phyloP scores from a whole-genome alignment of 2,888 invertebrate species.

The Erebia palarica region DNA sequence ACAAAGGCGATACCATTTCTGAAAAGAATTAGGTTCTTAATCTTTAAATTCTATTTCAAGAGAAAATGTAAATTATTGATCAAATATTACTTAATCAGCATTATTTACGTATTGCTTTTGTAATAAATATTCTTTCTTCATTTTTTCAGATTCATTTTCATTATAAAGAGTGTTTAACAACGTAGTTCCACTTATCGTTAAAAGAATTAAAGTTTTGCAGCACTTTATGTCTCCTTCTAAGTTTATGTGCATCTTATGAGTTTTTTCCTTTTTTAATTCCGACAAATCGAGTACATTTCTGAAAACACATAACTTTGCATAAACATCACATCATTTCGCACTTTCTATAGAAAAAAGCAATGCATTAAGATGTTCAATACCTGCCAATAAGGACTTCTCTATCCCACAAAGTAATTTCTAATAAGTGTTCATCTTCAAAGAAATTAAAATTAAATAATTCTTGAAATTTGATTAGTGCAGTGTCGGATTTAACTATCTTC shows the following conservation, averaged over 20 bases:
- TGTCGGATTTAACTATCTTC: slow-evolving; percentile 86
- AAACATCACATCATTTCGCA: neutral
- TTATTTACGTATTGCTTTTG: slow-evolving; percentile 83
- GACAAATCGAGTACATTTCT: slow-evolving; percentile 89
- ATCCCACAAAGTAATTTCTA: slow-evolving; percentile 94
- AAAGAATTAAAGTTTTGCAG: slow-evolving; percentile 87
- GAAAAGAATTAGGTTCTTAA: slow-evolving; percentile 36
- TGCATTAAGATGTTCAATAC: slow-evolving; percentile 54
- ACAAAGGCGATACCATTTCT: slow-evolving; percentile 72
- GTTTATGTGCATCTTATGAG: slow-evolving; percentile 91
- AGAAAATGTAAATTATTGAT: neutral
- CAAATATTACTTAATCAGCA: neutral
- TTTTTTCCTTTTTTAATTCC: slow-evolving; percentile 91
- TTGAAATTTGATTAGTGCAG: slow-evolving; percentile 88
- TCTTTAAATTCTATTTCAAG: neutral
- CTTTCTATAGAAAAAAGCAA: neutral
- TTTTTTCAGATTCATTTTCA: slow-evolving; percentile 88
- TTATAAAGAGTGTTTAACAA: slow-evolving; percentile 93
- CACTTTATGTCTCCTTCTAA: slow-evolving; percentile 90
- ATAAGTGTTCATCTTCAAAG: slow-evolving; percentile 93
- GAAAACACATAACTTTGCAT: slow-evolving; percentile 43
- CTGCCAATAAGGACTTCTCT: slow-evolving; percentile 84
- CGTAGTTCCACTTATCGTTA: slow-evolving; percentile 96
- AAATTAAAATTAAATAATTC: slow-evolving; percentile 97
- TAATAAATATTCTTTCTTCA: slow-evolving; percentile 26